A percentile compares a stretch with the other conserved stretches of the same genome.
phyloP scores from a whole-genome alignment of 2,888 invertebrate genomes.

The Leuctra nigra region DNA sequence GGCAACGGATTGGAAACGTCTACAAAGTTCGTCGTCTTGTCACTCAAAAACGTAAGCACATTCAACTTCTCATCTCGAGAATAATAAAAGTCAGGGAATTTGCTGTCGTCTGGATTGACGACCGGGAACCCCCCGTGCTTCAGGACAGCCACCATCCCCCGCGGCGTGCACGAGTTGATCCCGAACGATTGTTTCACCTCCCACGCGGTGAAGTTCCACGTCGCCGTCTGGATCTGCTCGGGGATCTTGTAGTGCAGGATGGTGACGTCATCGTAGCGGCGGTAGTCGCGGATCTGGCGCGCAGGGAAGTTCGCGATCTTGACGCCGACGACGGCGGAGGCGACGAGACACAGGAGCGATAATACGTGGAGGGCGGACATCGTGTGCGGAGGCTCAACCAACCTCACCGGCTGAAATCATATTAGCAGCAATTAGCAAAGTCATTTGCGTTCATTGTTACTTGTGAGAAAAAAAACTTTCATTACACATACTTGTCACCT shows the following conservation, averaged over 20 bases:
- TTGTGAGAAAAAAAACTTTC: too few relatives aligned
- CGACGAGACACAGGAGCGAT: neutral
- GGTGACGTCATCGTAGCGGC: conserved; percentile 52
- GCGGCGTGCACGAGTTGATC: conserved; percentile 31
- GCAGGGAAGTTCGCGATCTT: conserved; percentile 16
- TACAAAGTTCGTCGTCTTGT: conserved; percentile 31
- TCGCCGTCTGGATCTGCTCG: conserved; percentile 43
- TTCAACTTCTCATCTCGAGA: conserved; percentile 31
- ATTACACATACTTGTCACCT: too few relatives aligned
- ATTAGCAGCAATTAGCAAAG: neutral
- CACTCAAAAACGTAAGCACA: conserved; percentile 33
- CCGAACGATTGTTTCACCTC: conserved; percentile 28
- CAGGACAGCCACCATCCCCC: conserved; percentile 43
- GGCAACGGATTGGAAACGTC: conserved; percentile 40
- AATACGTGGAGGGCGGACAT: neutral
- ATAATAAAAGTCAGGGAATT: conserved; percentile 59
- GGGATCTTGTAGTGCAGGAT: conserved; percentile 52
- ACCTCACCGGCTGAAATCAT: neutral
- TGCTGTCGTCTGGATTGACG: conserved; percentile 72
- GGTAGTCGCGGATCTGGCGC: conserved; percentile 38
- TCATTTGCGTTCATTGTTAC: neutral
- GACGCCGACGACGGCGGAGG: neutral
- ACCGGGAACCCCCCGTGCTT: conserved; percentile 79
- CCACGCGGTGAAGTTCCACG: conserved; percentile 39
- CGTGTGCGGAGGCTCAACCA: neutral